Conservation (phyloP, 2,797 vertebrate genomes). For the Lindbergichthys nudifrons region DNA sequence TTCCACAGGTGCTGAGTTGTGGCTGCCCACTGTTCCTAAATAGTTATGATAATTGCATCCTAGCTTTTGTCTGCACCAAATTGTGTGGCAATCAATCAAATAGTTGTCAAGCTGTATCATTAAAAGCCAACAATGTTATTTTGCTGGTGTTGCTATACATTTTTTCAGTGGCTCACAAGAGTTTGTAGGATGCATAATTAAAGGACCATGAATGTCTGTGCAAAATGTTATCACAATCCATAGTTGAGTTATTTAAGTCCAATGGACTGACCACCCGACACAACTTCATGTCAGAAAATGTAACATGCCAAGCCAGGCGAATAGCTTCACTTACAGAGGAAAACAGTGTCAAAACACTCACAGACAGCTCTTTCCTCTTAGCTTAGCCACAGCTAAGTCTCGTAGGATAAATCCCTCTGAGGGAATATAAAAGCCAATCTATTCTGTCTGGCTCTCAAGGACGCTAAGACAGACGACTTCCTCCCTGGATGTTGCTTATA, state of each 20-base stretch:
- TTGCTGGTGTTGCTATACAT: no score
- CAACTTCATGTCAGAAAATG: background rate
- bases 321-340: background rate
- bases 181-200: no score
- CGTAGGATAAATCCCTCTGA: background rate
- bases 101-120: no score
- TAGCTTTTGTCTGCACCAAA: no score
- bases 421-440: constrained; percentile 30
- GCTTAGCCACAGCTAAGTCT: background rate
- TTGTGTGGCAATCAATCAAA: no score
- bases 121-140: no score
- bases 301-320: background rate
- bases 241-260: background rate
- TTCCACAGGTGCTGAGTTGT: no score
- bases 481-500: constrained; percentile 21
- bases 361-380: background rate
- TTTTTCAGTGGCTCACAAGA: no score
- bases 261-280: background rate
- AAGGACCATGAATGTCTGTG: background rate
- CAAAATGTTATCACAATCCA: background rate
- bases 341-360: background rate
- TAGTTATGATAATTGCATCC: no score
- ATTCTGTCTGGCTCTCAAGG: constrained; percentile 29
- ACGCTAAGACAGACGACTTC: constrained; percentile 22
- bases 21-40: no score